Evolutionary conservation across 1,140 invertebrate species (phyloP).

Genomic region (Tetramorium simillimum): DNA sequence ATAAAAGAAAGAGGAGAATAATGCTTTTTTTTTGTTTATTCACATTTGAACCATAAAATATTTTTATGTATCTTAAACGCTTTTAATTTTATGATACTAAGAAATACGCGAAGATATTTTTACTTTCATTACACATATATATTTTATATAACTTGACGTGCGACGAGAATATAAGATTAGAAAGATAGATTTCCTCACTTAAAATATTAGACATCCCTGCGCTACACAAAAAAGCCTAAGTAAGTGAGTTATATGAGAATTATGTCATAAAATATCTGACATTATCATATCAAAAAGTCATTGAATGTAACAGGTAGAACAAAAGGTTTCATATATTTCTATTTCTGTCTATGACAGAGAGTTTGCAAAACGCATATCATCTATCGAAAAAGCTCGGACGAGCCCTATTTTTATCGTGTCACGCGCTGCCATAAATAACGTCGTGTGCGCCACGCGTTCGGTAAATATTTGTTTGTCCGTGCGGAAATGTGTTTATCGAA

Average conservation of each 20-base stretch:
- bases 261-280: background rate
- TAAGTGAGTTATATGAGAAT: background rate
- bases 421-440: conserved; percentile 51
- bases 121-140: background rate
- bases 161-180: background rate
- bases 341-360: conserved; percentile 31
- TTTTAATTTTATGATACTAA: conserved; percentile 5
- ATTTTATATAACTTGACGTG: background rate
- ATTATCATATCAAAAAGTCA: conserved; percentile 13
- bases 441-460: conserved; percentile 4
- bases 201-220: background rate
- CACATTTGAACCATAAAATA: background rate
- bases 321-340: conserved; percentile 26
- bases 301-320: conserved; percentile 13
- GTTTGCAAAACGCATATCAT: conserved; percentile 6
- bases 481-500: conserved; percentile 54
- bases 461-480: conserved; percentile 56
- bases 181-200: background rate
- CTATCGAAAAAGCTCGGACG: conserved; percentile 34
- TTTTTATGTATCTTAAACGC: background rate
- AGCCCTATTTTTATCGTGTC: conserved; percentile 47
- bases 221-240: background rate
- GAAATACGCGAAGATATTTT: background rate
- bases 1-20: background rate
- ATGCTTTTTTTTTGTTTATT: background rate